These are phyloP conservation scores for Megalops atlanticus DNA, from an alignment of 2,113 vertebrate species.

Conservation along the genomic window DNA sequence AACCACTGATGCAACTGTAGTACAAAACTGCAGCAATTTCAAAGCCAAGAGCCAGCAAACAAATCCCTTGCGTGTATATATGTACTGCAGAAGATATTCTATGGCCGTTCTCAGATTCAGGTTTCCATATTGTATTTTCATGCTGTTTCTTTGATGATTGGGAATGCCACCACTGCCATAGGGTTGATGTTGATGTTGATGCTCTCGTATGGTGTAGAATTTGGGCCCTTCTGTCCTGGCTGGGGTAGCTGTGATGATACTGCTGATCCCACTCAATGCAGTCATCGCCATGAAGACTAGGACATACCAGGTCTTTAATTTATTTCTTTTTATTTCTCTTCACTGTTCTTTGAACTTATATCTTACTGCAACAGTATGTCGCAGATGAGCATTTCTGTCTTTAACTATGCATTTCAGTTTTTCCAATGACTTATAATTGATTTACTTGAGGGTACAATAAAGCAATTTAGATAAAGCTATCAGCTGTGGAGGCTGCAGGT, in stretches of 20 bases:
- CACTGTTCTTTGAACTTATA: neutral
- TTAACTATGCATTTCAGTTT: too few species aligned
- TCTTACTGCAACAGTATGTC: neutral
- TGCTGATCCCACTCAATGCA: slow-evolving; percentile 92
- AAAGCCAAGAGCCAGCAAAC: too few species aligned
- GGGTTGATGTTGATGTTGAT: neutral
- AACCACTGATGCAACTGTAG: neutral
- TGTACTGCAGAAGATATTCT: neutral
- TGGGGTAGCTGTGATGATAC: slow-evolving; percentile 88
- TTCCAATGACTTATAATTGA: too few species aligned
- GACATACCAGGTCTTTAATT: slow-evolving; percentile 78
- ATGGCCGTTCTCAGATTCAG: neutral
- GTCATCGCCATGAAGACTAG: slow-evolving; percentile 88
- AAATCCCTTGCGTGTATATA: too few species aligned
- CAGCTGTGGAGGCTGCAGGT: too few species aligned
- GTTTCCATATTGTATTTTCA: neutral
- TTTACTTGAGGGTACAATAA: too few species aligned
- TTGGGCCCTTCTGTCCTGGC: slow-evolving; percentile 88
- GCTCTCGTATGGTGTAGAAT: slow-evolving; percentile 61
- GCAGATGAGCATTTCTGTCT: too few species aligned
- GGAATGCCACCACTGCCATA: neutral
- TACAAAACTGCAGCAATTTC: too few species aligned
- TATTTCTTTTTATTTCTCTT: neutral
- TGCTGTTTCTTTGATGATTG: neutral
- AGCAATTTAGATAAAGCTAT: too few species aligned